phyloP scores from a whole-genome alignment of 2,113 vertebrate species.

The Podocnemis expansa region DNA sequence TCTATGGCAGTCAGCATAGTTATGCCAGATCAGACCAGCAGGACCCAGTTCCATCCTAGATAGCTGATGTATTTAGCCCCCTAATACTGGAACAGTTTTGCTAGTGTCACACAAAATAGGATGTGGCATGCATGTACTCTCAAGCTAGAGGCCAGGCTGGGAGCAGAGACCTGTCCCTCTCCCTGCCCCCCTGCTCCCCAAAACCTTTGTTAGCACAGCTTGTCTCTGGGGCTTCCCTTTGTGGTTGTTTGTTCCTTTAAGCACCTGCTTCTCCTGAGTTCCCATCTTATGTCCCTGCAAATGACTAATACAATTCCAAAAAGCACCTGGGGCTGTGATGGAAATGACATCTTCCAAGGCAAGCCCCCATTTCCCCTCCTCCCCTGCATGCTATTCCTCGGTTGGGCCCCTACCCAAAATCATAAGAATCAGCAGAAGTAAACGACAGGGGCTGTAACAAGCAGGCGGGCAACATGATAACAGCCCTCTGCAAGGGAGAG shows the following conservation, averaged over 20 bases:
- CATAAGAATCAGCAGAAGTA: conserved; percentile 37
- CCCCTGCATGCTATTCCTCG: not conserved
- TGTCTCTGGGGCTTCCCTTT: not conserved
- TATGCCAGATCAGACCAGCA: not conserved
- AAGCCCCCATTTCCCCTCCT: no score
- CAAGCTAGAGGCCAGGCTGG: not conserved
- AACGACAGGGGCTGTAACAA: conserved; percentile 2
- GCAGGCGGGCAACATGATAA: conserved; percentile 45
- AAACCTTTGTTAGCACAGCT: not conserved
- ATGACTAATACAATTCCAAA: not conserved
- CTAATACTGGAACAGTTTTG: not conserved
- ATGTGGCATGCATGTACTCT: not conserved
- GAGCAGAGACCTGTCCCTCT: not conserved
- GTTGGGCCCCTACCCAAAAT: conserved; percentile 28
- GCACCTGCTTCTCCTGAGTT: not conserved
- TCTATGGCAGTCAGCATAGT: not conserved
- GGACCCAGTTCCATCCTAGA: not conserved
- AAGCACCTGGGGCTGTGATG: not conserved
- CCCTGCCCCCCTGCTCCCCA: no score
- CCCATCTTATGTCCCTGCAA: no score
- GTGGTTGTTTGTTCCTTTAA: not conserved
- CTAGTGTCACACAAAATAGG: not conserved
- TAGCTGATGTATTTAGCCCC: not conserved
- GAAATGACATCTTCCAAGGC: not conserved
- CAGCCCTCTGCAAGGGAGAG: conserved; percentile 70